A percentile compares a stretch with the other conserved stretches of the same genome.
Conservation (phyloP, 2,888 invertebrate genomes). For the Drosophila maculinotata region DNA sequence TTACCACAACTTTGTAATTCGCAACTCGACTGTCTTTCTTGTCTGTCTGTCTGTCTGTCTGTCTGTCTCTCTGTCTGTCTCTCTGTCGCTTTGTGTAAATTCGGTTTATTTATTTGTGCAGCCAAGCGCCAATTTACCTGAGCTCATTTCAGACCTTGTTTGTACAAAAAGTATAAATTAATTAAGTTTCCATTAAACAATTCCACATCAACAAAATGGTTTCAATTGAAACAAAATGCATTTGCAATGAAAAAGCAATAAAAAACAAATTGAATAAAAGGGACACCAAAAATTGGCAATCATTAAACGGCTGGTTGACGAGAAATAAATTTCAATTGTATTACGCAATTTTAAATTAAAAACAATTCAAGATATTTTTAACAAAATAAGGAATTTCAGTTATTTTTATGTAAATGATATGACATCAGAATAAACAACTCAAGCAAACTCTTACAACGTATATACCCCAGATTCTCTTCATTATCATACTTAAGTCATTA, state of each 20-base stretch:
- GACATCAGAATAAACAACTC: too few species aligned
- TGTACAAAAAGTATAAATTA: slow-evolving; percentile 36
- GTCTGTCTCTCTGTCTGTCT: neutral
- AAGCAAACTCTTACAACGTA: too few species aligned
- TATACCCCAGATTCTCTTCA: too few species aligned
- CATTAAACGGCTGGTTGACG: slow-evolving; percentile 13
- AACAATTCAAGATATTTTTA: neutral
- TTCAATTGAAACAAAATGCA: slow-evolving; percentile 12
- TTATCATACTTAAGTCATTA: too few species aligned
- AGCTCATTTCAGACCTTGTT: slow-evolving; percentile 27
- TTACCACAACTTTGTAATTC: slow-evolving; percentile 1
- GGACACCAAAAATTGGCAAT: slow-evolving; percentile 12
- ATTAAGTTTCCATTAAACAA: slow-evolving; percentile 35
- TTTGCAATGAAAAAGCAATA: neutral
- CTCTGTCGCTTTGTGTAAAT: slow-evolving; percentile 5
- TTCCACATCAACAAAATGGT: slow-evolving; percentile 13
- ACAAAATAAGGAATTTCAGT: too few species aligned
- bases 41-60: slow-evolving; percentile 1
- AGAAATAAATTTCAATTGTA: slow-evolving; percentile 12
- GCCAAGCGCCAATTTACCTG: slow-evolving; percentile 33
- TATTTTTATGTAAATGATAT: too few species aligned
- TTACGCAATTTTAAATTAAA: slow-evolving; percentile 1
- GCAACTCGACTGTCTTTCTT: neutral
- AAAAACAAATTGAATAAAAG: slow-evolving; percentile 3
- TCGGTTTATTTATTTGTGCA: slow-evolving; percentile 38